phyloP scores from a whole-genome alignment of 2,113 vertebrate species.

The Sturnus vulgaris region DNA sequence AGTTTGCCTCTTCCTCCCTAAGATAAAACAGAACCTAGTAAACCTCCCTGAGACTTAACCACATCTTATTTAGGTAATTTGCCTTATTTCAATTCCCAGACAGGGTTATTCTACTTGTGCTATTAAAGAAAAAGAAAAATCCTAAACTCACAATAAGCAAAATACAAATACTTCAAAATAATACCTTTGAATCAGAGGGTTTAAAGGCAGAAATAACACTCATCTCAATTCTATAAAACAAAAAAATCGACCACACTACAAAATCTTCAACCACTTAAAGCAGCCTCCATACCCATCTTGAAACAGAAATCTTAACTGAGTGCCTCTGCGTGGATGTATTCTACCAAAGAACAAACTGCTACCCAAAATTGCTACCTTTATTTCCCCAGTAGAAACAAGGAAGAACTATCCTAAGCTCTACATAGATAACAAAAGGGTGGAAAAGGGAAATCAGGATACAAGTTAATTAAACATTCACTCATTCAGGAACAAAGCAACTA shows the following conservation, averaged over 20 bases:
- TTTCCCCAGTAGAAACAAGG: neutral
- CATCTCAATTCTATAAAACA: neutral
- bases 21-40: neutral
- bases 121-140: neutral
- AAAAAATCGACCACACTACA: neutral
- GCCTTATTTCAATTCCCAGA: neutral
- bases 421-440: neutral
- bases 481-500: neutral
- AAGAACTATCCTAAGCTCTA: neutral
- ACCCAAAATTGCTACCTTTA: neutral
- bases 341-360: neutral
- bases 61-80: neutral
- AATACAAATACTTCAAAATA: neutral
- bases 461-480: neutral
- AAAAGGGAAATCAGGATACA: neutral
- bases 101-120: neutral
- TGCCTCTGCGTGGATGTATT: neutral
- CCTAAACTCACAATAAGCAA: neutral
- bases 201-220: neutral
- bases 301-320: neutral
- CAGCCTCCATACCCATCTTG: neutral
- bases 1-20: neutral
- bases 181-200: neutral
- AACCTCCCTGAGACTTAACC: neutral
- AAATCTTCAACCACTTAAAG: neutral